A percentile compares a stretch with the other conserved stretches of the same genome.
phyloP scores from a whole-genome alignment of 1,140 invertebrate species.

The Tenebrio molitor region DNA sequence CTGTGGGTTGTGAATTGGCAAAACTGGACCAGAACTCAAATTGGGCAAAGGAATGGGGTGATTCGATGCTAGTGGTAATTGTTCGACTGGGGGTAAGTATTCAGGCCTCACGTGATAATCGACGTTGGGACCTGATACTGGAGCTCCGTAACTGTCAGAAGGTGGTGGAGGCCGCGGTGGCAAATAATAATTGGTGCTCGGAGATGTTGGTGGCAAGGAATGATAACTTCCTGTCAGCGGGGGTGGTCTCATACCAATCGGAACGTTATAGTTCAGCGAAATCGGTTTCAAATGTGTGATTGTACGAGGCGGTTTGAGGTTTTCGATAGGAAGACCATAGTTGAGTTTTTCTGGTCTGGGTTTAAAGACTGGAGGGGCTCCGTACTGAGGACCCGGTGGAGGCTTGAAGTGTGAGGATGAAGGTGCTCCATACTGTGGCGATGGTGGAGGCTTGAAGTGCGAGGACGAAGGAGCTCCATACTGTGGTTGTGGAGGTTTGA shows the following conservation, averaged over 20 bases:
- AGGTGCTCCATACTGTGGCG: too few relatives aligned
- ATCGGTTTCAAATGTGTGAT: constrained; percentile 46
- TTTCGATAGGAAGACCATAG: too few relatives aligned
- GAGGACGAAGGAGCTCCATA: too few relatives aligned
- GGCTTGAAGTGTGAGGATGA: too few relatives aligned
- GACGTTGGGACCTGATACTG: constrained; percentile 48
- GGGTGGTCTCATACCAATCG: constrained; percentile 14
- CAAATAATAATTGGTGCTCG: neutral
- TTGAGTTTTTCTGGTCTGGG: constrained; percentile 35
- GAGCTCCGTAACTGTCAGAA: constrained; percentile 56
- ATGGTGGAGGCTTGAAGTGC: constrained; percentile 31
- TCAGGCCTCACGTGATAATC: constrained; percentile 48
- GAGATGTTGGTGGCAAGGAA: constrained; percentile 40
- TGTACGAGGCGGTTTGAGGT: too few relatives aligned
- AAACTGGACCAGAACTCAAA: constrained; percentile 57
- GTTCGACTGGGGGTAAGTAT: constrained; percentile 52
- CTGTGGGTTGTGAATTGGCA: constrained; percentile 48
- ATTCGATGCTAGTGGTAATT: constrained; percentile 50
- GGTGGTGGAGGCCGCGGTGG: constrained; percentile 44
- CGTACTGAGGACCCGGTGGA: too few relatives aligned
- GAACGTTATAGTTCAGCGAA: constrained; percentile 24
- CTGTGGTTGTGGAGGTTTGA: too few relatives aligned
- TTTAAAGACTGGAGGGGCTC: constrained; percentile 43
- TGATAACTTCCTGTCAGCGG: constrained; percentile 4
- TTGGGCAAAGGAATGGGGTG: constrained; percentile 51